Evolutionary conservation across 1,140 invertebrate genomes (phyloP), one percentile per base, ranked within the genome.

Genomic region (Cyrtorhinus lividipennis): DNA sequence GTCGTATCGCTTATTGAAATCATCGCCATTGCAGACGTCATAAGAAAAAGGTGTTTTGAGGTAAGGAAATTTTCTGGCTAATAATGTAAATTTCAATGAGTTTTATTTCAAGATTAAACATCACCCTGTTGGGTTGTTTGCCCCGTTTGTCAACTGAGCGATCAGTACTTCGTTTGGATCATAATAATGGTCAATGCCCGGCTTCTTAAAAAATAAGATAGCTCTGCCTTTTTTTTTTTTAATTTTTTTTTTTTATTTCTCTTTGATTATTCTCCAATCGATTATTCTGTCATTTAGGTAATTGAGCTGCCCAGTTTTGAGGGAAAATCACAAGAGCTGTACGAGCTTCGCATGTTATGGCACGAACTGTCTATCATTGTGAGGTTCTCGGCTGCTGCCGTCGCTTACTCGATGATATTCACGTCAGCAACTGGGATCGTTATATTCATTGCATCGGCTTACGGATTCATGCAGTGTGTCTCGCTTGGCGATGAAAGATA

Each of bases 361-460:
- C 48, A 15, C 48, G 48, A 53, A 5, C 20, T 53, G 18, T 53
- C 48, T 10, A 15, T 53, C 12, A 53, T 53, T 53, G 48, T 53
- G 8, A 10, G 48, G 10, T 53, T 22, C 20, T 12, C 48, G 10
- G 10, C 48, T 3, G 20, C 10, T 5, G 48, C 48, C 20, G 48
- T 53, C 48, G 48, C 48, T 20, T 53, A 20, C 48, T 53, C 48
- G 5, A 53, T 53, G 48, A 53, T 53, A 13, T 53, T 53, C 20
- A 20, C 20, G 20, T 53, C 48, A 15, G 10, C 48, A 3, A 15
- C 20, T 10, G 20, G 10, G 3, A 20, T 53, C 20, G 48, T 53
- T 5, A 53, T 53, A 13, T 53, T 53, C 48, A 22, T 53, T 20
- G 48, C 48, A 10, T 53, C 48, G 20, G 48, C 48, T 20, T 53